These are phyloP conservation scores for Laothoe populi DNA, from an alignment of 2,888 invertebrate species.

Conservation along the genomic window DNA sequence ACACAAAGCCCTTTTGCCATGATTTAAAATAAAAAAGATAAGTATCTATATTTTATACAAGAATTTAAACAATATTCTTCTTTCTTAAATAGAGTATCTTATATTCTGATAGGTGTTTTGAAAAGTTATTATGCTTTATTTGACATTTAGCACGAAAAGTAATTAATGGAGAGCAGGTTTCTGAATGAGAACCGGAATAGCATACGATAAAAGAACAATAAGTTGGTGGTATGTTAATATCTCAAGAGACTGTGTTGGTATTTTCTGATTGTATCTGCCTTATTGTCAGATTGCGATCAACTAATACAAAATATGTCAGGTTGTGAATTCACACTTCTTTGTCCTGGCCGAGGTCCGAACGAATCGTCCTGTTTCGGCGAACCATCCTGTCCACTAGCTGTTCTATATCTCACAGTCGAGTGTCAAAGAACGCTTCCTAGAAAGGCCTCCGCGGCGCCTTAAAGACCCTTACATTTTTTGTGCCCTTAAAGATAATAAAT, in stretches of 20 bases:
- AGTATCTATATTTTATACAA: too few species aligned
- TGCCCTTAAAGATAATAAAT: slow-evolving; percentile 82
- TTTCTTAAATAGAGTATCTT: neutral
- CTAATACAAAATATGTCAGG: slow-evolving; percentile 29
- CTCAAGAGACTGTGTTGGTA: neutral
- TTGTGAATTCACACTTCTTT: slow-evolving; percentile 76
- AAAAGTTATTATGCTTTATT: neutral
- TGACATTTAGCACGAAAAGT: neutral
- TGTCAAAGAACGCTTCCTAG: slow-evolving; percentile 82
- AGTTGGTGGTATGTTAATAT: neutral
- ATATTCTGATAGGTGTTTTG: neutral
- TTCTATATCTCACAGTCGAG: slow-evolving; percentile 78
- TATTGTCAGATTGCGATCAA: slow-evolving; percentile 20
- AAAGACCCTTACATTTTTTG: slow-evolving; percentile 76
- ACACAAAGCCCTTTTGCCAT: neutral
- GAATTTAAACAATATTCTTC: too few species aligned
- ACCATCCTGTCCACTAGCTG: slow-evolving; percentile 67
- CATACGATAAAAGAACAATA: slow-evolving; percentile 1
- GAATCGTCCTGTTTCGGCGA: slow-evolving; percentile 63
- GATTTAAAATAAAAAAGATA: too few species aligned
- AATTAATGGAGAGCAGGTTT: neutral
- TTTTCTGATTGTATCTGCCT: slow-evolving; percentile 34
- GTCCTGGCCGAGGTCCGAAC: slow-evolving; percentile 53
- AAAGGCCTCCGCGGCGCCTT: slow-evolving; percentile 82
- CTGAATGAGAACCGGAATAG: slow-evolving; percentile 15